Evolutionary conservation across 2,888 invertebrate species (phyloP).

Genomic region (Coleophora deauratella): DNA sequence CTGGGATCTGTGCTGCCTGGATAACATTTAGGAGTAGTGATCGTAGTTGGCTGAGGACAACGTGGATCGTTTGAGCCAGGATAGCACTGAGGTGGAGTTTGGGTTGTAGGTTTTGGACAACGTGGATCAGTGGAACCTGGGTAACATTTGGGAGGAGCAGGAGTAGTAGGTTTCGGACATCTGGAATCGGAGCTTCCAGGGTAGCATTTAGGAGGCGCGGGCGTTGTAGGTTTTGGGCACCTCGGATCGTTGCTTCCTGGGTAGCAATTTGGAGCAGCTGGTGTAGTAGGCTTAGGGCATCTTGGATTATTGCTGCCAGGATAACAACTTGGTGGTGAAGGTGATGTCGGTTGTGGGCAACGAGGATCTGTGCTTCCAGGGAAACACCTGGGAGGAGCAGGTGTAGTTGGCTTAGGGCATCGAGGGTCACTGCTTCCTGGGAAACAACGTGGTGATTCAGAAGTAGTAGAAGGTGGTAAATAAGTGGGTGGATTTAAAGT

Average conservation of each 20-base stretch:
- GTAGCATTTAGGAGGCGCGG: slow-evolving; percentile 19
- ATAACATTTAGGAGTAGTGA: slow-evolving; percentile 21
- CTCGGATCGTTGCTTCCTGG: slow-evolving; percentile 26
- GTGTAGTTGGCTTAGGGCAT: slow-evolving; percentile 25
- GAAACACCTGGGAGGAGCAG: slow-evolving; percentile 20
- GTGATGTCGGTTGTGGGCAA: slow-evolving; percentile 27
- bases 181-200: slow-evolving; percentile 30
- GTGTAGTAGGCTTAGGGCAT: slow-evolving; percentile 7
- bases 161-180: slow-evolving; percentile 25
- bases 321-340: slow-evolving; percentile 7
- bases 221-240: slow-evolving; percentile 23
- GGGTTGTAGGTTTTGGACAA: slow-evolving; percentile 22
- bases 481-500: slow-evolving; percentile 15
- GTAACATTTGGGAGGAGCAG: slow-evolving; percentile 15
- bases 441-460: slow-evolving; percentile 22
- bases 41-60: slow-evolving; percentile 29
- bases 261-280: slow-evolving; percentile 18
- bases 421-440: slow-evolving; percentile 31
- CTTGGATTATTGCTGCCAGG: not conserved
- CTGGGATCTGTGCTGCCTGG: slow-evolving; percentile 18
- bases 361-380: slow-evolving; percentile 41
- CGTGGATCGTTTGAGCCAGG: slow-evolving; percentile 22
- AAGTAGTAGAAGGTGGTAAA: slow-evolving; percentile 2
- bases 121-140: slow-evolving; percentile 25
- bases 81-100: slow-evolving; percentile 24